A percentile compares a stretch with the other conserved stretches of the same genome.
Evolutionary conservation across 2,113 vertebrate genomes (phyloP).

Genomic region (Aleadryas rufinucha): DNA sequence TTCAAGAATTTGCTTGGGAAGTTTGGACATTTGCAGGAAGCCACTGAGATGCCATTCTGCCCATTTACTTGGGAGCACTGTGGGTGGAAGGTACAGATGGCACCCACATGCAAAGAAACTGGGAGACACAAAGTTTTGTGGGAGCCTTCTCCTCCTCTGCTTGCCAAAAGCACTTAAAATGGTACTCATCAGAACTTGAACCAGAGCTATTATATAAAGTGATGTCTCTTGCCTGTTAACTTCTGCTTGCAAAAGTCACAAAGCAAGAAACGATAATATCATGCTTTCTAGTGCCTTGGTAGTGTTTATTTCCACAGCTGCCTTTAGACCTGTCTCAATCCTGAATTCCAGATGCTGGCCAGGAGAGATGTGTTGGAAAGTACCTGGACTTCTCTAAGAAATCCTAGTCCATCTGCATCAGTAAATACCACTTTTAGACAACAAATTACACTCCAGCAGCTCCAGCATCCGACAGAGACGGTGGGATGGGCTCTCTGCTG

Average conservation of each 20-base stretch:
- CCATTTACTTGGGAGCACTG: background rate
- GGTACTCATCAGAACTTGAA: background rate
- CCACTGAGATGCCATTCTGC: slow-evolving; percentile 5
- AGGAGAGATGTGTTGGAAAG: background rate
- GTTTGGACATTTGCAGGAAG: background rate
- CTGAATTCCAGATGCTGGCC: background rate
- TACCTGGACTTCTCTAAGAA: background rate
- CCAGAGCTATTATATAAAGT: background rate
- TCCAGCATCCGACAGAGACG: background rate
- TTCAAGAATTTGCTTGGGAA: background rate
- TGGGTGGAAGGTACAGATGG: background rate
- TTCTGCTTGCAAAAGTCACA: background rate
- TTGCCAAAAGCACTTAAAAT: background rate
- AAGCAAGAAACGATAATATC: background rate
- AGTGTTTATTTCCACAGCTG: background rate
- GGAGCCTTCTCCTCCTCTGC: background rate
- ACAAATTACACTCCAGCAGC: background rate
- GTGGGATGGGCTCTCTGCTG: background rate
- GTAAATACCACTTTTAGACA: background rate
- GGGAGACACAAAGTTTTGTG: background rate
- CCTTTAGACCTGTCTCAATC: background rate
- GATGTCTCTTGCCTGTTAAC: background rate
- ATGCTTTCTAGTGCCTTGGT: background rate
- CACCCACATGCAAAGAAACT: background rate
- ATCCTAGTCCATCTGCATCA: background rate